Evolutionary conservation across 2,888 invertebrate genomes (phyloP).

Genomic region (Leptopterna dolabrata): DNA sequence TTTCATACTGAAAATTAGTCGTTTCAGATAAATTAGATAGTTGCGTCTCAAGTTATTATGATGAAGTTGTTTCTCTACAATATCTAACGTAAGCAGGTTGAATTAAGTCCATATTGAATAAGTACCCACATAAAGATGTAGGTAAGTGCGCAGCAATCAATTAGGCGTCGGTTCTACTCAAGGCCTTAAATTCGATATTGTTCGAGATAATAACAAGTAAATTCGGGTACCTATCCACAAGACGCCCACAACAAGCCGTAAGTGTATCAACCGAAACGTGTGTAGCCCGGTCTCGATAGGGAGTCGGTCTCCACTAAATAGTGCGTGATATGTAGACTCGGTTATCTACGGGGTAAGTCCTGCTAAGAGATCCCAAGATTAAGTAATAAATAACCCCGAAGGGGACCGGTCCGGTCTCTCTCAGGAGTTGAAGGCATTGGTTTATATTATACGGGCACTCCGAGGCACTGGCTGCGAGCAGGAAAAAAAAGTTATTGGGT

Average conservation of each 20-base stretch:
- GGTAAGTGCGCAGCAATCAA: too few relatives aligned
- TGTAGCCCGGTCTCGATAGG: background rate
- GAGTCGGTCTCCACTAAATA: constrained; percentile 20
- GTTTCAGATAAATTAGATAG: too few relatives aligned
- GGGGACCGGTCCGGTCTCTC: constrained; percentile 26
- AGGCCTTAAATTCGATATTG: too few relatives aligned
- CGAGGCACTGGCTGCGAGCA: background rate
- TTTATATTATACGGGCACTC: background rate
- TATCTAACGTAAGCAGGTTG: too few relatives aligned
- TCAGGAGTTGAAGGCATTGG: background rate
- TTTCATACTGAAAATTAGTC: too few relatives aligned
- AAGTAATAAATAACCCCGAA: constrained; percentile 29
- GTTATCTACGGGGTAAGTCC: constrained; percentile 32
- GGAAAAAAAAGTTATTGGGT: constrained; percentile 28
- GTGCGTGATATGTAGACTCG: constrained; percentile 30
- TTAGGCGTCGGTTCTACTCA: too few relatives aligned
- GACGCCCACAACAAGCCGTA: background rate
- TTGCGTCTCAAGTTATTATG: too few relatives aligned
- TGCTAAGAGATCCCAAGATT: constrained; percentile 37
- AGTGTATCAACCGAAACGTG: background rate
- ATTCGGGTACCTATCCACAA: too few relatives aligned
- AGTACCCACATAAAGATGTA: too few relatives aligned
- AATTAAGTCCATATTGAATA: too few relatives aligned
- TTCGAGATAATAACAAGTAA: too few relatives aligned
- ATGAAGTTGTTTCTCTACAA: too few relatives aligned